Evolutionary conservation across 2,113 vertebrate species (phyloP).

Genomic region (Fulica atra): DNA sequence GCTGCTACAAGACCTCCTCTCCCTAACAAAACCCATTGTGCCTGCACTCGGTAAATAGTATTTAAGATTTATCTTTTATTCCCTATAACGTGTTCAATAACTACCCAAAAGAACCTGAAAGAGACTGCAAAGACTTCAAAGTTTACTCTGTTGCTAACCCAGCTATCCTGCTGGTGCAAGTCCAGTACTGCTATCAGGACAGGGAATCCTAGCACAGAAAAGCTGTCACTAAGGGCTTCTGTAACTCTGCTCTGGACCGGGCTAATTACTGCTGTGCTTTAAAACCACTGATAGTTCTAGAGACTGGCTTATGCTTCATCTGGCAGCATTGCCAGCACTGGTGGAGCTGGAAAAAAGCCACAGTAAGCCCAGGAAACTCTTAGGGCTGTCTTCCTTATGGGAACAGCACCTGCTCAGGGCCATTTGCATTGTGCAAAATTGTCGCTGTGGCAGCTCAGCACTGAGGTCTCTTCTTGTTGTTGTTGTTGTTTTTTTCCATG

Average conservation of each 20-base stretch:
- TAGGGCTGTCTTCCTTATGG: neutral
- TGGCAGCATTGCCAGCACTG: neutral
- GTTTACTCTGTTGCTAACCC: neutral
- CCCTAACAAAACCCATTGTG: neutral
- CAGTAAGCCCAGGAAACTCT: neutral
- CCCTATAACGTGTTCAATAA: neutral
- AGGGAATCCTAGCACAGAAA: neutral
- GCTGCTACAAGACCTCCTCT: neutral
- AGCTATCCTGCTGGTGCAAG: neutral
- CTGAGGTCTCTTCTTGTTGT: neutral
- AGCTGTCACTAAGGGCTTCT: constrained; percentile 25
- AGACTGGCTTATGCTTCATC: neutral
- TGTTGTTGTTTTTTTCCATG: neutral
- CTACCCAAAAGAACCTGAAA: neutral
- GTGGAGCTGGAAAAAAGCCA: neutral
- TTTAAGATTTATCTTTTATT: neutral
- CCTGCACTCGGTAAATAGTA: neutral
- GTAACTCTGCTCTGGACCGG: neutral
- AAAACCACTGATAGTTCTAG: neutral
- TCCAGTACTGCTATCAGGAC: neutral
- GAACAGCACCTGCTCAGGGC: neutral
- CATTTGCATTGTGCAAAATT: neutral
- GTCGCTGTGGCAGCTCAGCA: neutral
- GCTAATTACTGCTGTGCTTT: constrained; percentile 13
- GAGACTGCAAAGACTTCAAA: neutral